Percentiles rank a stretch among this genome's conserved stretches.
phyloP scores from a whole-genome alignment of 1,140 invertebrate genomes.

The Homalodisca vitripennis region DNA sequence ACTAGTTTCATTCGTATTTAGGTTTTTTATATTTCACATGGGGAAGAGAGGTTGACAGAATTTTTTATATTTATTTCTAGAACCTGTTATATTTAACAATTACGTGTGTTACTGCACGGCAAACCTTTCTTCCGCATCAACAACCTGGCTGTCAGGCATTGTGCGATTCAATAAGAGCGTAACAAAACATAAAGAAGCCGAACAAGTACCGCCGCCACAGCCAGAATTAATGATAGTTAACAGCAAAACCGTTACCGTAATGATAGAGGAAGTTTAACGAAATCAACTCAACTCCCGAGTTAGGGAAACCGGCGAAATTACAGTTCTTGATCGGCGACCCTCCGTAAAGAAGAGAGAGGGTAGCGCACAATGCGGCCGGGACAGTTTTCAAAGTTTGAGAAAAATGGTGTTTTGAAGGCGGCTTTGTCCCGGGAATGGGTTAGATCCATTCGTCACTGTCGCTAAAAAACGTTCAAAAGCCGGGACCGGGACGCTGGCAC shows the following conservation, averaged over 20 bases:
- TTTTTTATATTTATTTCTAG: no score
- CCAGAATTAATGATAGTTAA: slow-evolving; percentile 15
- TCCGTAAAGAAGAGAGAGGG: neutral
- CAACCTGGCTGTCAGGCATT: no score
- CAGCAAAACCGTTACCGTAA: slow-evolving; percentile 7
- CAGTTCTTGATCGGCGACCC: slow-evolving; percentile 12
- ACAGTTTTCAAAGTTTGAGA: neutral
- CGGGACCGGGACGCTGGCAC: no score
- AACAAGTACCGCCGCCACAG: neutral
- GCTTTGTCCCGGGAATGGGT: slow-evolving; percentile 13
- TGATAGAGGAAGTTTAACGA: slow-evolving; percentile 5
- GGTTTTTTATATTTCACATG: no score
- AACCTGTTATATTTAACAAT: no score
- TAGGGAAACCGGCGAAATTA: no score
- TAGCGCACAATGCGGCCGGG: neutral
- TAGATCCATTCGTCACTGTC: slow-evolving; percentile 9
- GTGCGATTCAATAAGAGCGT: no score
- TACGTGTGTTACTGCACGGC: no score
- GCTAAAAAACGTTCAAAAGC: slow-evolving; percentile 6
- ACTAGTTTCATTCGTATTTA: no score
- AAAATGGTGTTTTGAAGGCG: slow-evolving; percentile 15
- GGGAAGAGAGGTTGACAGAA: no score
- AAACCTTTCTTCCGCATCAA: no score
- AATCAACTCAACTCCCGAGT: neutral
- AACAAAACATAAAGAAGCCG: no score